These are phyloP conservation scores for Cervus canadensis DNA, from an alignment of 2,113 vertebrate genomes.

Conservation along the genomic window DNA sequence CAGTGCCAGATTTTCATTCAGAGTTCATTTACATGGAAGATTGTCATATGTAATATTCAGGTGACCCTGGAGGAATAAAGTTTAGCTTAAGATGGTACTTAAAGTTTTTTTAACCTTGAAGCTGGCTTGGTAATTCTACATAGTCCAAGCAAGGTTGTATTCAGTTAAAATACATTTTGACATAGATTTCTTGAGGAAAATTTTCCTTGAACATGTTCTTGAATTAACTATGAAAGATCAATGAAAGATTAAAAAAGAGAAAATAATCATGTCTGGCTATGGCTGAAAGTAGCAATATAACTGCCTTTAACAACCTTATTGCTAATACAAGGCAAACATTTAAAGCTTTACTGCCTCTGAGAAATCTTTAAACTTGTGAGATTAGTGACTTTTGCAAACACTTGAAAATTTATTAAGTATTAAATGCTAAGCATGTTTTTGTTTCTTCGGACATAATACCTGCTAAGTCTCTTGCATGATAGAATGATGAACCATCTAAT, in stretches of 20 bases:
- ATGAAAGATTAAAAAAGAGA: neutral
- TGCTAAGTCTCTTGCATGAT: neutral
- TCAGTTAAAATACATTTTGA: neutral
- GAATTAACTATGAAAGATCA: neutral
- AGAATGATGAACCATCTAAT: neutral
- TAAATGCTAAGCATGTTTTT: neutral
- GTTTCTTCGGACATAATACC: neutral
- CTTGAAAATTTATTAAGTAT: neutral
- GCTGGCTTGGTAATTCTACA: neutral
- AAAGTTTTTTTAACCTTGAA: neutral
- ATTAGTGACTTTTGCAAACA: neutral
- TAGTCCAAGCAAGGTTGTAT: neutral
- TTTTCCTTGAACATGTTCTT: conserved; percentile 5
- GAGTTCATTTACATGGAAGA: neutral
- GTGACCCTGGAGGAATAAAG: neutral
- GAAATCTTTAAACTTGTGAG: neutral
- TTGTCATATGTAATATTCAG: neutral
- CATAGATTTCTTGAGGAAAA: neutral
- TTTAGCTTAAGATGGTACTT: neutral
- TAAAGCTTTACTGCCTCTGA: neutral
- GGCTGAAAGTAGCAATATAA: neutral
- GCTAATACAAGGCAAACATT: neutral
- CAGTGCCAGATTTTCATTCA: neutral
- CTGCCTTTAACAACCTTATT: neutral
- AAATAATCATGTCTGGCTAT: neutral